Conservation (phyloP, 1,140 invertebrate genomes). For the Stratiolaelaps scimitus region DNA sequence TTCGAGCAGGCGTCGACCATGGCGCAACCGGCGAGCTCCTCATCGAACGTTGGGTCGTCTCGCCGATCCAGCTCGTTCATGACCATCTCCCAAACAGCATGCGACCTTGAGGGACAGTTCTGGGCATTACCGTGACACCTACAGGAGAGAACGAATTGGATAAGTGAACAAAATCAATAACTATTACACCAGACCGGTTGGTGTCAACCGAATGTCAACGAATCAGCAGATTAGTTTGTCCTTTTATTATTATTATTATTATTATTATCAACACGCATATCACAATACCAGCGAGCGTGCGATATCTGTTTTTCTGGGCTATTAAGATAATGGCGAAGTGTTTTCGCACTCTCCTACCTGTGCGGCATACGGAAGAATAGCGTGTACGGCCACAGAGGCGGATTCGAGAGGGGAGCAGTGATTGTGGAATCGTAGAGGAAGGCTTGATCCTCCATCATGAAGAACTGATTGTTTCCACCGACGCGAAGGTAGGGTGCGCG, state of each 20-base stretch:
- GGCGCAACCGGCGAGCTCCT: conserved; percentile 72
- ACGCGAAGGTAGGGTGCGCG: conserved; percentile 76
- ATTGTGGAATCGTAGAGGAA: conserved; percentile 89
- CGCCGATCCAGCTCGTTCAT: conserved; percentile 85
- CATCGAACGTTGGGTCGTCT: conserved; percentile 78
- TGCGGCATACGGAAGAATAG: conserved; percentile 88
- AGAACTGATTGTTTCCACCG: conserved; percentile 85
- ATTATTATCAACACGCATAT: too few species aligned
- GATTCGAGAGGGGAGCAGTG: conserved; percentile 61
- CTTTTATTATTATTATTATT: too few species aligned
- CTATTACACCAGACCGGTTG: conserved; percentile 1
- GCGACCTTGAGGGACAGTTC: conserved; percentile 74
- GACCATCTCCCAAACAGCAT: conserved; percentile 88
- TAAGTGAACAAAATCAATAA: conserved; percentile 13
- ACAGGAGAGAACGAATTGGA: not conserved
- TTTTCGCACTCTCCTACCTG: conserved; percentile 80
- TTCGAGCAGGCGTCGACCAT: conserved; percentile 88
- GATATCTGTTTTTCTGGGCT: not conserved
- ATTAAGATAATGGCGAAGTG: conserved; percentile 22
- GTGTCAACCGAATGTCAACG: not conserved
- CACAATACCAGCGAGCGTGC: too few species aligned
- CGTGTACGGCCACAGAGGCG: conserved; percentile 86
- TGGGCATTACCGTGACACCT: conserved; percentile 53
- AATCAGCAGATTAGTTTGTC: too few species aligned
- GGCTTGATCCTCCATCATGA: conserved; percentile 89